A percentile compares a stretch with the other conserved stretches of the same genome.
Conservation (phyloP, 2,113 vertebrate genomes). For the Nannobrachium achirus region DNA sequence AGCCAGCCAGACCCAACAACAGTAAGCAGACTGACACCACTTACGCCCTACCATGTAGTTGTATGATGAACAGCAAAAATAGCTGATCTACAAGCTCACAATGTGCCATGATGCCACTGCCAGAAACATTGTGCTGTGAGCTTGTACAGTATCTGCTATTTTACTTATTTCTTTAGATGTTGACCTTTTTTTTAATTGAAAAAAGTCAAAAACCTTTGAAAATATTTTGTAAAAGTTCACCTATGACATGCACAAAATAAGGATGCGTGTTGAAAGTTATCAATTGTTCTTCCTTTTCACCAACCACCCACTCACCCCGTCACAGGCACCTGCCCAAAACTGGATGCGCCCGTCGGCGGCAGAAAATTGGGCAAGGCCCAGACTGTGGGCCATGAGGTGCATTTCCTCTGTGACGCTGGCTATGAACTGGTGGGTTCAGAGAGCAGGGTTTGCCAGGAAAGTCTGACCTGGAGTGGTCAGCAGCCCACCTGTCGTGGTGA, state of each 20-base stretch:
- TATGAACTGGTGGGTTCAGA: slow-evolving; percentile 83
- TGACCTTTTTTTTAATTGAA: too few relatives aligned
- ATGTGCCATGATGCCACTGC: not conserved
- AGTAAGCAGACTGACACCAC: slow-evolving; percentile 78
- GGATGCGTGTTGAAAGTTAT: too few relatives aligned
- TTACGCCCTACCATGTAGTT: too few relatives aligned
- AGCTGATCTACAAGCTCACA: not conserved
- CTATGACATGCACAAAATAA: too few relatives aligned
- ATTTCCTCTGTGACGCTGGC: slow-evolving; percentile 81
- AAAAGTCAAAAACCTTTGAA: too few relatives aligned
- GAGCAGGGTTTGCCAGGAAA: slow-evolving; percentile 80
- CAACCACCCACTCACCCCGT: not conserved
- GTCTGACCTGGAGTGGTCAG: slow-evolving; percentile 82
- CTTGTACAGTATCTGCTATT: too few relatives aligned
- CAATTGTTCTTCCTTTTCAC: not conserved
- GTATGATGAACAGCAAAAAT: too few relatives aligned
- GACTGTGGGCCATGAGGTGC: slow-evolving; percentile 80
- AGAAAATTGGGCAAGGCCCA: slow-evolving; percentile 79
- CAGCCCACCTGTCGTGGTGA: slow-evolving; percentile 83
- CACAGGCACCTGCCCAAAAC: slow-evolving; percentile 80
- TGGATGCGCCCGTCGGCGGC: slow-evolving; percentile 73
- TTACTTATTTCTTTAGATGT: too few relatives aligned
- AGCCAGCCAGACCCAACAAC: slow-evolving; percentile 63
- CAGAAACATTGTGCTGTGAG: too few relatives aligned
- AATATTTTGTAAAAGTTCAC: too few relatives aligned